Percentiles rank a stretch among this genome's conserved stretches.
Conservation (phyloP, 2,888 invertebrate species). For the Hyalella azteca region DNA sequence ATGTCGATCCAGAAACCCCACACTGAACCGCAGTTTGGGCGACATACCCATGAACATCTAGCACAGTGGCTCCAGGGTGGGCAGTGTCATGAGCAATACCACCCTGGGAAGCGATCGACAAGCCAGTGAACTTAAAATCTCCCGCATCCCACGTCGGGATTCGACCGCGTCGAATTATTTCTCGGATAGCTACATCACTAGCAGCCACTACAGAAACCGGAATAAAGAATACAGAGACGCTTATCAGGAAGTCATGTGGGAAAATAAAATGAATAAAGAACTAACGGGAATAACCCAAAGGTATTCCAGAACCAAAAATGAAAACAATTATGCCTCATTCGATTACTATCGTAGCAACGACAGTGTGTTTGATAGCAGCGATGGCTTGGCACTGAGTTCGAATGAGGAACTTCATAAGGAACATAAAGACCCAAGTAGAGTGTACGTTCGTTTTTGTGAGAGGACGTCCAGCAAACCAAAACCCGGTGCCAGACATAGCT, state of each 20-base stretch:
- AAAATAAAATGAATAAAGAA: conserved; percentile 14
- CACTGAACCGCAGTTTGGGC: conserved; percentile 29
- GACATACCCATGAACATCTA: conserved; percentile 44
- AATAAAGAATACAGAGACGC: background rate
- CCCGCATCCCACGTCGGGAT: background rate
- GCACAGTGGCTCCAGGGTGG: conserved; percentile 24
- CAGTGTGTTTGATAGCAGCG: conserved; percentile 16
- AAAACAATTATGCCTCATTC: too few species aligned
- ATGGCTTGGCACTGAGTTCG: background rate
- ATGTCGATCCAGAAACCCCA: conserved; percentile 60
- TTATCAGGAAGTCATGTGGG: conserved; percentile 25
- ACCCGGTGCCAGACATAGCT: background rate
- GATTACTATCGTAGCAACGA: conserved; percentile 5
- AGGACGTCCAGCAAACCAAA: background rate
- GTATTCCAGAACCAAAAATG: too few species aligned
- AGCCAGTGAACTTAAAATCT: background rate
- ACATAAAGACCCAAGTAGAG: background rate
- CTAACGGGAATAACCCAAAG: background rate
- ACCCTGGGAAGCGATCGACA: conserved; percentile 29
- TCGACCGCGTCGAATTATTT: background rate
- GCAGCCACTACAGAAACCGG: background rate
- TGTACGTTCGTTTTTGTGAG: conserved; percentile 12
- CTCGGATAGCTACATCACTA: conserved; percentile 8
- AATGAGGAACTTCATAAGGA: background rate
- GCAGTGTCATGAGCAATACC: conserved; percentile 1